Evolutionary conservation across 1,140 invertebrate species (phyloP).

Genomic region (Ceratina japonica): DNA sequence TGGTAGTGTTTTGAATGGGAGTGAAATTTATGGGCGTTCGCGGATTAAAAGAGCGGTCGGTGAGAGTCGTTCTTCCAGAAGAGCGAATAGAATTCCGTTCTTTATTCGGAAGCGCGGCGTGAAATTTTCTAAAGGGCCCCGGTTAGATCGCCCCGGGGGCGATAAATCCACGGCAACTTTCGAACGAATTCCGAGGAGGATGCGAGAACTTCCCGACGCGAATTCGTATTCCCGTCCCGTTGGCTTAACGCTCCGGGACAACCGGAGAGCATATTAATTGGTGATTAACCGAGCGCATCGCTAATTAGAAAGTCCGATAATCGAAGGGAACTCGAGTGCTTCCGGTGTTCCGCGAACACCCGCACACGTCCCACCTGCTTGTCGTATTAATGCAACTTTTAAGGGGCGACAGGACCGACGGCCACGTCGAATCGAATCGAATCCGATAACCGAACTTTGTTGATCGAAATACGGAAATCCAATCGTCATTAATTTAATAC

Average conservation of each 20-base stretch:
- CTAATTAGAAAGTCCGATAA: constrained; percentile 55
- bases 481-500: too few species aligned
- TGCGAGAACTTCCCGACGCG: neutral
- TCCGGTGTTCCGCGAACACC: neutral
- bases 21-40: too few species aligned
- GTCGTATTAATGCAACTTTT: neutral
- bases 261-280: constrained; percentile 45
- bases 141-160: neutral
- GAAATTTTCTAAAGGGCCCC: neutral
- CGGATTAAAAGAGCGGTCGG: neutral
- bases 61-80: neutral
- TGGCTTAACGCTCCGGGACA: neutral
- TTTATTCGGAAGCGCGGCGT: neutral
- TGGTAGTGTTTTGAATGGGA: too few species aligned
- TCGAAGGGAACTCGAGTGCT: neutral
- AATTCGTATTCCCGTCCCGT: constrained; percentile 1
- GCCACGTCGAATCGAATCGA: neutral
- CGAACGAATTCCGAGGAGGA: neutral
- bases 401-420: neutral
- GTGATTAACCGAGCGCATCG: constrained; percentile 47
- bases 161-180: constrained; percentile 1
- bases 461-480: too few species aligned
- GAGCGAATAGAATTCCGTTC: neutral
- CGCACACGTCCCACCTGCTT: neutral
- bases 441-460: too few species aligned